phyloP scores from a whole-genome alignment of 2,113 vertebrate species.

The Anser brachyrhynchus region DNA sequence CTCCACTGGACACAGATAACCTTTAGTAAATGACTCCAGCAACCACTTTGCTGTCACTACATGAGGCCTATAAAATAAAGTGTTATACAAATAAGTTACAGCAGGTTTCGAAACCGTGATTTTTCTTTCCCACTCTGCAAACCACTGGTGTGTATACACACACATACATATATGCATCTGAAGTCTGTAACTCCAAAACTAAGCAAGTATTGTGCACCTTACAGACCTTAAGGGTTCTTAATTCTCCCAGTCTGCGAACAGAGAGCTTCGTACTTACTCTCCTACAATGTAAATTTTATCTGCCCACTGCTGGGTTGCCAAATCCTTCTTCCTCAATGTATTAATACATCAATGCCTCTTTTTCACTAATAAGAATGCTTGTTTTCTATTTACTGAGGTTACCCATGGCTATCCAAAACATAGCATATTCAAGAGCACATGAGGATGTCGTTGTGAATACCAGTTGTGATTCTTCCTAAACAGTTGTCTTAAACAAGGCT shows the following conservation, averaged over 20 bases:
- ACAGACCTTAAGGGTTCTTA: neutral
- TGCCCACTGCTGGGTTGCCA: neutral
- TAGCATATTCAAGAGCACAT: neutral
- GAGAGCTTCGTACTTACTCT: neutral
- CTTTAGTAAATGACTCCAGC: conserved; percentile 87
- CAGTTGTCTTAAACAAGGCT: neutral
- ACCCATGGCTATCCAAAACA: neutral
- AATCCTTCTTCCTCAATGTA: neutral
- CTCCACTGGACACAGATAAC: conserved; percentile 83
- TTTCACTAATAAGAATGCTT: neutral
- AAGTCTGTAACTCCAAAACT: neutral
- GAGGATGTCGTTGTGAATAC: neutral
- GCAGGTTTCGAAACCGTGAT: neutral
- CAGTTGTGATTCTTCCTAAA: neutral
- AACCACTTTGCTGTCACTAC: conserved; percentile 91
- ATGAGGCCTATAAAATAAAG: conserved; percentile 83
- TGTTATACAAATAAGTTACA: neutral
- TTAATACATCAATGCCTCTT: neutral
- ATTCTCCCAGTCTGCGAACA: neutral
- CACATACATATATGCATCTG: fast-evolving
- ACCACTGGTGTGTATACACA: neutral
- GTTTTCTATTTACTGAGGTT: neutral
- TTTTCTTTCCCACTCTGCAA: neutral
- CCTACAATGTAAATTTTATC: neutral
- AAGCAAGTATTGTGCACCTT: neutral